Base-by-base conservation (phyloP, 2,113 vertebrate genomes). In the Murina feae region DNA sequence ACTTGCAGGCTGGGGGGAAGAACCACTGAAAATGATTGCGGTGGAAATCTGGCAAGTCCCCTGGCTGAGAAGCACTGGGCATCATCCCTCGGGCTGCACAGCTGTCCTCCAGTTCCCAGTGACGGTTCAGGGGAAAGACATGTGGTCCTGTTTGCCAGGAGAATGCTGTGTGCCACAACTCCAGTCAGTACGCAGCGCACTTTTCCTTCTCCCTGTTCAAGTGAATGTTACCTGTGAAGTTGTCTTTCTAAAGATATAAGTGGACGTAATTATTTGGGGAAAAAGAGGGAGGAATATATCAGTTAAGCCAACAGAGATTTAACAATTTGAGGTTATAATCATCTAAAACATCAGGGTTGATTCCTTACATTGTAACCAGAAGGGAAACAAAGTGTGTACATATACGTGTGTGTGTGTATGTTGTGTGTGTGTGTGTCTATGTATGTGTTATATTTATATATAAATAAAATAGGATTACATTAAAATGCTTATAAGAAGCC, bases 1-100 rank as follows among this genome's bases (percentile, higher is more conserved):
- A n/a, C 8, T 68, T 60, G 30, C 18, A 47, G 74, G 25, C 63
- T 66, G 17, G 28, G 37, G n/a, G 6, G 35, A 32, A 4, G 0
- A 47, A 32, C 28, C n/a, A 3, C 10, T 4, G 16, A 5, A 1
- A 1, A 0, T 2, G 11, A 1, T 2, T 13, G 1, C 13, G 0
- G 14, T 6, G 20, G 37, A 5, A 3, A 21, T 16, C 6, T 14
- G 18, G 20, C 11, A 20, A 0, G 2, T 2, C 9, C 11, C 0
- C 7, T 2, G 2, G 25, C 23, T 12, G 47, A 28, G n/a, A 18
- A 18, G 4, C 9, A 18, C 47, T 9, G 5, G 37, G 18, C 1
- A 3, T 53, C 65, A 4, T 35, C 11, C 23, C 25, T 18, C 13
- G 2, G 10, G 16, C 1, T 1, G 3, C 0, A 5, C 0, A 0